Conservation (phyloP, 2,888 invertebrate genomes). For the Aromia moschata region DNA sequence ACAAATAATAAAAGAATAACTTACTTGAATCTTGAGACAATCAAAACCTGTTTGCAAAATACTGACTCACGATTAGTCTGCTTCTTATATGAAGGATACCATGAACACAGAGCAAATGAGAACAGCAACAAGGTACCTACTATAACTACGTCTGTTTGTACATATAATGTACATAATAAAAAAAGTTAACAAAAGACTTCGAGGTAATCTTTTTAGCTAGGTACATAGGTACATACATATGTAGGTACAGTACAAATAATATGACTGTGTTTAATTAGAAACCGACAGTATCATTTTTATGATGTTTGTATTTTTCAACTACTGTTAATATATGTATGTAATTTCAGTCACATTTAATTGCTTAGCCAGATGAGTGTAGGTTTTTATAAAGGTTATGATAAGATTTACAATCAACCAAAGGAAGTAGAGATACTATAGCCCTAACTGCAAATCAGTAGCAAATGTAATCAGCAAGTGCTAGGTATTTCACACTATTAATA, state of each 20-base stretch:
- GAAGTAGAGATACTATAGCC: no score
- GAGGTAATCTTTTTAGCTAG: background rate
- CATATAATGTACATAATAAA: background rate
- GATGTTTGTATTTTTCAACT: background rate
- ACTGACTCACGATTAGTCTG: background rate
- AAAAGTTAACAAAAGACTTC: background rate
- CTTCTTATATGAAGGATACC: background rate
- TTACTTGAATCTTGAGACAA: background rate
- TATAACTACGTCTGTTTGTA: no score
- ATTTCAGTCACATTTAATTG: no score
- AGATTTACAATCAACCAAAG: no score
- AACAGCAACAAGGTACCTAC: background rate
- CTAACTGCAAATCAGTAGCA: no score
- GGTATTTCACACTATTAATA: no score
- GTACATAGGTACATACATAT: no score
- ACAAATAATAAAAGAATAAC: no score
- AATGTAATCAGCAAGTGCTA: no score
- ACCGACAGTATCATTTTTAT: background rate
- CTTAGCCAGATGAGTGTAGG: no score
- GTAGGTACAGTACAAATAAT: background rate
- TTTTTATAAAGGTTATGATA: no score
- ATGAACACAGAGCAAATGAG: background rate
- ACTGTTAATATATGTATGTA: background rate
- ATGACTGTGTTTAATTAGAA: background rate
- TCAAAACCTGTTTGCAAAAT: background rate